These are phyloP conservation scores for Drosophila ironensis DNA, from an alignment of 1,140 invertebrate genomes.

Conservation along the genomic window DNA sequence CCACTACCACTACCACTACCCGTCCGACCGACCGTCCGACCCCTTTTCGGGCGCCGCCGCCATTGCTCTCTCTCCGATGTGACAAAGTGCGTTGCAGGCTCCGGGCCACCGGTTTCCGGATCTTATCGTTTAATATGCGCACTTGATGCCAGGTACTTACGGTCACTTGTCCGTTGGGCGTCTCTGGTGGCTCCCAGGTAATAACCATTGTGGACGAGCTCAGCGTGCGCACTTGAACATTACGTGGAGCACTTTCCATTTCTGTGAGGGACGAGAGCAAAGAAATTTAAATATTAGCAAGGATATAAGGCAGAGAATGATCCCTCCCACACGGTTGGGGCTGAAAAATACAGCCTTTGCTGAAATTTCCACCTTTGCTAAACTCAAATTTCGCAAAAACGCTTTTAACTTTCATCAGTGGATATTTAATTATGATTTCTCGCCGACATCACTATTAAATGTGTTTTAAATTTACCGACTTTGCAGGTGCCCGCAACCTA, in stretches of 20 bases:
- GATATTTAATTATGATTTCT: background rate
- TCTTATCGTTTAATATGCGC: constrained; percentile 58
- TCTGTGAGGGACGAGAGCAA: constrained; percentile 84
- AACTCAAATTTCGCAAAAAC: background rate
- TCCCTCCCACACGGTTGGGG: too few species aligned
- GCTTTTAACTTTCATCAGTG: background rate
- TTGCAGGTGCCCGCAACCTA: too few species aligned
- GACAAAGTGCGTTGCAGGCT: constrained; percentile 31
- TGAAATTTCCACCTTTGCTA: background rate
- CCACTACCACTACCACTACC: too few species aligned
- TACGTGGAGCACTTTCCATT: constrained; percentile 96
- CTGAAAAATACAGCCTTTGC: too few species aligned
- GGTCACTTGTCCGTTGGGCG: constrained; percentile 97
- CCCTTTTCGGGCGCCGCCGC: background rate
- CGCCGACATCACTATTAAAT: background rate
- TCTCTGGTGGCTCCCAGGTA: constrained; percentile 98
- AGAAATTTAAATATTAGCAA: constrained; percentile 34
- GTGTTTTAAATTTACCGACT: constrained; percentile 5
- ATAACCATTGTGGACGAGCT: constrained; percentile 97
- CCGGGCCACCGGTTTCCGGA: background rate
- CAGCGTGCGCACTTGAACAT: constrained; percentile 95
- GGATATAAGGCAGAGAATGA: constrained; percentile 19
- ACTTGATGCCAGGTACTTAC: constrained; percentile 84
- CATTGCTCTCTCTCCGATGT: constrained; percentile 8
- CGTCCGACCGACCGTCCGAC: too few species aligned